These are phyloP conservation scores for Pteropus alecto DNA, from an alignment of 2,113 vertebrate species.

Conservation along the genomic window DNA sequence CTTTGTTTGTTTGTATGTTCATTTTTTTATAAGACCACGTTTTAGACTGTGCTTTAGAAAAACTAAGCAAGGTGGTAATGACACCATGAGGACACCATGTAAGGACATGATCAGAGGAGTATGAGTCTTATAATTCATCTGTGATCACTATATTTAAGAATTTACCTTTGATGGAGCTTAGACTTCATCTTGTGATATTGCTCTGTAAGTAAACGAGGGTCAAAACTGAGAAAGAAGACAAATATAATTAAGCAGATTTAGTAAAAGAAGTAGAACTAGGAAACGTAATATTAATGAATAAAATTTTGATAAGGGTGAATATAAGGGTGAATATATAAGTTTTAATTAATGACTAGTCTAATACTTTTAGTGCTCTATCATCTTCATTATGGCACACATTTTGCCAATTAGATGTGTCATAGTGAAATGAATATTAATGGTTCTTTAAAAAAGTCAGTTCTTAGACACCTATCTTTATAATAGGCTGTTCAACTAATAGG, in stretches of 20 bases:
- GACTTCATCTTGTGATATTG: not conserved
- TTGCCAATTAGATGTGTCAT: not conserved
- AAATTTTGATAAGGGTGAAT: not conserved
- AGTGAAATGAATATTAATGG: not conserved
- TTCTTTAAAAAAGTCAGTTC: not conserved
- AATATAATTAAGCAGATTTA: not conserved
- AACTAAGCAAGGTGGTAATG: not conserved
- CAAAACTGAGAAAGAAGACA: not conserved
- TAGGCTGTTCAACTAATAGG: not conserved
- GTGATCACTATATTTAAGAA: not conserved
- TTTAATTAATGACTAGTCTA: not conserved
- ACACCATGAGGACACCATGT: not conserved
- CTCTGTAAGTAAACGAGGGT: not conserved
- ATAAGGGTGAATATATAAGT: too few relatives aligned
- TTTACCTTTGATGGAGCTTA: not conserved
- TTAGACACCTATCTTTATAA: not conserved
- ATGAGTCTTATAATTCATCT: not conserved
- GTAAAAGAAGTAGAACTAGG: not conserved
- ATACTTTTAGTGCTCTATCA: not conserved
- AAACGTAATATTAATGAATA: not conserved
- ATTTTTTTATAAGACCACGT: not conserved
- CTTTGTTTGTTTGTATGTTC: not conserved
- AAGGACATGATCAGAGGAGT: not conserved
- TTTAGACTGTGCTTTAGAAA: not conserved
- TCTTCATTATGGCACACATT: not conserved